phyloP scores from a whole-genome alignment of 2,888 invertebrate species.

The Anodontia alba region DNA sequence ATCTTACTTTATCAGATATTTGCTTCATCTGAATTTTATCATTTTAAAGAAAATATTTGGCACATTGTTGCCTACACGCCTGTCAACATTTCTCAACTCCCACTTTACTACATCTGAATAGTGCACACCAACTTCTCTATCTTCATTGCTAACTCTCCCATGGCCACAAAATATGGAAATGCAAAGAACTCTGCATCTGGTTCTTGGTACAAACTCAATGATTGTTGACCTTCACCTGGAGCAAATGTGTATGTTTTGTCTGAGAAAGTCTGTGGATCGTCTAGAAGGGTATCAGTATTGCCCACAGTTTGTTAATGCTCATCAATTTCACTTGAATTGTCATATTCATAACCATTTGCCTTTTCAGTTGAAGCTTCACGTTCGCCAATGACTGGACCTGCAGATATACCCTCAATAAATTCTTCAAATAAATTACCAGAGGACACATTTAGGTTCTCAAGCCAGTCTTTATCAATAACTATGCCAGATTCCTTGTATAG shows the following conservation, averaged over 20 bases:
- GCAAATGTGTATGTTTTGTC: constrained; percentile 45
- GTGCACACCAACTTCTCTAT: constrained; percentile 21
- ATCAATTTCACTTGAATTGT: too few relatives aligned
- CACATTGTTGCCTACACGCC: constrained; percentile 32
- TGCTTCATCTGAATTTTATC: constrained; percentile 46
- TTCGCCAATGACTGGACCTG: too few relatives aligned
- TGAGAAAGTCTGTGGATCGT: constrained; percentile 32
- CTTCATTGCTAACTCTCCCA: constrained; percentile 34
- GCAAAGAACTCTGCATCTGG: constrained; percentile 46
- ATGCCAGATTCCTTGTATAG: too few relatives aligned
- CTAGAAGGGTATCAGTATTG: constrained; percentile 48
- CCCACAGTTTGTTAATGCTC: too few relatives aligned
- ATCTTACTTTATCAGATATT: constrained; percentile 47
- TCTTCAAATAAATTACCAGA: too few relatives aligned
- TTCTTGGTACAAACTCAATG: constrained; percentile 60
- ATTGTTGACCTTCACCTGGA: constrained; percentile 52
- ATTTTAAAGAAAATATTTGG: constrained; percentile 45
- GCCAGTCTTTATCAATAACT: too few relatives aligned
- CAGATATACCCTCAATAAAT: too few relatives aligned
- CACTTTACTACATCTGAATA: constrained; percentile 33
- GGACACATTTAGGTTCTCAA: too few relatives aligned
- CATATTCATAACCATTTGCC: too few relatives aligned
- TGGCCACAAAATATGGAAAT: constrained; percentile 62
- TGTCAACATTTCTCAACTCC: too few relatives aligned
- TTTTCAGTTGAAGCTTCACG: too few relatives aligned